These are phyloP conservation scores for Holcopasites calliopsidis DNA, from an alignment of 1,140 invertebrate species.

Conservation along the genomic window DNA sequence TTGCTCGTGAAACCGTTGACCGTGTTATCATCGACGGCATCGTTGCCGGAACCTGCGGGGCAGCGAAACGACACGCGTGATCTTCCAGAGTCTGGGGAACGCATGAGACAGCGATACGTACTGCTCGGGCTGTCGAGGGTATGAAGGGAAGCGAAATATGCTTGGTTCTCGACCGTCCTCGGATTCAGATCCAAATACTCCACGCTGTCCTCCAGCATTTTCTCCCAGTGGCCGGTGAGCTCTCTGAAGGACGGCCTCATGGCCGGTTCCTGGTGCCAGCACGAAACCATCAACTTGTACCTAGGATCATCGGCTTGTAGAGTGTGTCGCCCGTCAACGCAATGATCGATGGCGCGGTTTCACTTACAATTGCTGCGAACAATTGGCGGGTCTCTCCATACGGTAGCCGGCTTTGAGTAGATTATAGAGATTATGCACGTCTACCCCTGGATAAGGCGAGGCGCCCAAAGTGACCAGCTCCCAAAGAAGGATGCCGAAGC, in stretches of 20 bases:
- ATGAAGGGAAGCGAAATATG: constrained; percentile 79
- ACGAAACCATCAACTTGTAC: constrained; percentile 88
- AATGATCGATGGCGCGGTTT: not conserved
- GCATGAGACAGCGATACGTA: constrained; percentile 49
- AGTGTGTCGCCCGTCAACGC: too few relatives aligned
- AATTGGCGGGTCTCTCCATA: constrained; percentile 91
- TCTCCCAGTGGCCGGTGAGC: constrained; percentile 83
- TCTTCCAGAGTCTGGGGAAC: not conserved
- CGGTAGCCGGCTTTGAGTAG: constrained; percentile 88
- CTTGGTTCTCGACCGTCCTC: constrained; percentile 82
- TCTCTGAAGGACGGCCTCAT: constrained; percentile 88
- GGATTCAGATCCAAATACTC: constrained; percentile 86
- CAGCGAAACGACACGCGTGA: not conserved
- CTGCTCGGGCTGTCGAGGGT: constrained; percentile 66
- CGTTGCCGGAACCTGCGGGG: constrained; percentile 39
- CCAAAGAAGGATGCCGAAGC: constrained; percentile 93
- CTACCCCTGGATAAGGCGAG: constrained; percentile 89
- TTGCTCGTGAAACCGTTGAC: constrained; percentile 50
- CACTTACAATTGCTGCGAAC: constrained; percentile 88
- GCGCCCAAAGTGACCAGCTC: constrained; percentile 92
- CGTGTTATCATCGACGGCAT: constrained; percentile 6
- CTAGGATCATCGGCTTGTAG: constrained; percentile 77
- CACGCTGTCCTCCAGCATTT: constrained; percentile 85
- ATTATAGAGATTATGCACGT: constrained; percentile 88
- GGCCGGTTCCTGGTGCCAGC: constrained; percentile 88